Evolutionary conservation across 1,140 invertebrate species (phyloP).

Genomic region (Steinernema feltiae): DNA sequence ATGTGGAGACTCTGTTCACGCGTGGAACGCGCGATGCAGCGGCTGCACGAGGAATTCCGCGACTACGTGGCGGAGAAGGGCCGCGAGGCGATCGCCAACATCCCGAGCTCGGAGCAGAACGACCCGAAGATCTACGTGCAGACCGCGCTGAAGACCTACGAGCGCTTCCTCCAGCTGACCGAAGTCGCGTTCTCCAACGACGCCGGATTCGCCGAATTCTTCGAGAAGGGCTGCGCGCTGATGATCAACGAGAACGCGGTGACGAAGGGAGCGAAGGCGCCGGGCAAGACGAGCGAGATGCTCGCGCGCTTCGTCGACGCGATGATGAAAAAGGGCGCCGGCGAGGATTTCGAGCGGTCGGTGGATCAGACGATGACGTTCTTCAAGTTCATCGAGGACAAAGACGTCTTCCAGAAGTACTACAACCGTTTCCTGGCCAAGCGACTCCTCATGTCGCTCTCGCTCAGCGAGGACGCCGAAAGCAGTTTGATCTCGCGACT

Average conservation of each 20-base stretch:
- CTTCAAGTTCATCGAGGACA: conserved; percentile 99
- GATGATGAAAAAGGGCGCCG: conserved; percentile 85
- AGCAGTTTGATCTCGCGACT: conserved; percentile 98
- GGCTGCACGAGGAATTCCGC: conserved; percentile 80
- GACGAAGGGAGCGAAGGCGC: conserved; percentile 72
- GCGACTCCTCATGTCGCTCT: conserved; percentile 72
- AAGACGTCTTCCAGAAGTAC: conserved; percentile 99
- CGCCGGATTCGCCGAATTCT: conserved; percentile 85
- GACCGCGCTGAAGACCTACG: conserved; percentile 91
- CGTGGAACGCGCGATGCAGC: conserved; percentile 82
- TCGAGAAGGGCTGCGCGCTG: conserved; percentile 71
- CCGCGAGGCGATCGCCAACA: conserved; percentile 81
- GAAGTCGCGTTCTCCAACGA: conserved; percentile 90
- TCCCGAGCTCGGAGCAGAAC: conserved; percentile 69
- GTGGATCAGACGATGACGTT: conserved; percentile 99
- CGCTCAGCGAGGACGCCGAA: conserved; percentile 96
- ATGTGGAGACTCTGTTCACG: conserved; percentile 73
- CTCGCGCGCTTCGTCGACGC: conserved; percentile 96
- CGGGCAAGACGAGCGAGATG: conserved; percentile 89
- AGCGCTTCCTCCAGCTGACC: conserved; percentile 90
- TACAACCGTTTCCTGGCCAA: conserved; percentile 99
- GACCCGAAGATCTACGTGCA: conserved; percentile 96
- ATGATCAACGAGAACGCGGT: conserved; percentile 90
- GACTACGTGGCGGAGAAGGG: conserved; percentile 88
- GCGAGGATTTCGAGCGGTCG: conserved; percentile 93